A percentile compares a stretch with the other conserved stretches of the same genome.
These are phyloP conservation scores for Limosa lapponica DNA, from an alignment of 2,797 vertebrate genomes.

Conservation along the genomic window DNA sequence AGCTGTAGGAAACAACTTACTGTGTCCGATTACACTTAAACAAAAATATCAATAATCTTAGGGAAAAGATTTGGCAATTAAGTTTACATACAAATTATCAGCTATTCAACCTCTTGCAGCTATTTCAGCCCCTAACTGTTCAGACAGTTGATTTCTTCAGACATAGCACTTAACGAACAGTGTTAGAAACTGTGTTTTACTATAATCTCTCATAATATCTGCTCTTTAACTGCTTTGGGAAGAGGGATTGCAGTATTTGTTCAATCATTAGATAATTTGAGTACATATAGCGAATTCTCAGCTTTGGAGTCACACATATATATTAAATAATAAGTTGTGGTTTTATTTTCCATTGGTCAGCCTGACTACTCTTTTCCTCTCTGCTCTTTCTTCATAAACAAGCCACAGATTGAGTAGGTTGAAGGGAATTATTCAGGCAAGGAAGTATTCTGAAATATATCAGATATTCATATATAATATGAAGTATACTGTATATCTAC, in stretches of 20 bases:
- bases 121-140: not conserved
- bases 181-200: not conserved
- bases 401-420: accelerated
- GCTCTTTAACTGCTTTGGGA: not conserved
- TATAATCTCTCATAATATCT: not conserved
- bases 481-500: too few relatives aligned
- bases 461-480: too few relatives aligned
- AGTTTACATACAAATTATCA: not conserved
- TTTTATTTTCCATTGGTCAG: not conserved
- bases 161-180: not conserved
- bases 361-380: not conserved
- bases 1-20: not conserved
- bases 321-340: not conserved
- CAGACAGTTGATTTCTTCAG: not conserved
- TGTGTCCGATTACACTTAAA: not conserved
- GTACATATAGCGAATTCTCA: not conserved
- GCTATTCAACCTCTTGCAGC: not conserved
- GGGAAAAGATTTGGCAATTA: not conserved
- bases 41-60: not conserved
- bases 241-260: not conserved
- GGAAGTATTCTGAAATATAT: not conserved
- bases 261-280: not conserved
- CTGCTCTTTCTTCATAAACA: not conserved
- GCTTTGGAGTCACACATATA: not conserved
- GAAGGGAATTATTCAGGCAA: not conserved